Base-by-base conservation (phyloP, 2,113 vertebrate genomes). In the Clarias gariepinus region DNA sequence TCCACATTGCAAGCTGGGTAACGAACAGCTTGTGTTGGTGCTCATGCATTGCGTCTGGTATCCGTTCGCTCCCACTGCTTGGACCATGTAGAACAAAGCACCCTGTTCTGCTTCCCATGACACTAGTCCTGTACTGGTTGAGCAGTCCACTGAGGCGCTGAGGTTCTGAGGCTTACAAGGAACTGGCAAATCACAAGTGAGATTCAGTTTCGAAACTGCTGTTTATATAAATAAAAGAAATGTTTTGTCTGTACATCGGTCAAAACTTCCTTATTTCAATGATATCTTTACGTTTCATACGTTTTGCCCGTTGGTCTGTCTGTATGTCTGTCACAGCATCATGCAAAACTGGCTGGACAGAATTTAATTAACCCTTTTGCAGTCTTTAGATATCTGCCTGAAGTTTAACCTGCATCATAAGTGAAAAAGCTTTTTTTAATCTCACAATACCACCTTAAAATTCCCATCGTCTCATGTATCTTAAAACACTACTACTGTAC, bases 1-100 rank as follows among this genome's bases (percentile, higher is more conserved):
- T 57, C 95, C 95, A 21, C 95, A 96, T 15, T 93, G 90, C 91
- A 96, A 86, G 82, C 15, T 81, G 33, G 85, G 84, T 58, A 95
- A 89, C 52, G 84, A 52, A 80, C 95, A 96, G 63, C 83, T 91
- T 68, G 74, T 85, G 84, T 18, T 2, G 3, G 19, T 86, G 87
- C 88, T 94, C 82, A 41, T 9, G 60, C 95, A 96, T 25, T 81
- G 52, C 6, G 58, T 53, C 33, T 15, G 81, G 88, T 95, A 88
- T 28, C 95, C 95, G 13, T 94, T 85, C 0, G 89, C 88, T 41
- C 93, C 92, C 0, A 86, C 81, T 53, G 94, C 95, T n/a, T n/a
- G 69, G 33, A 95, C 93, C 16, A 25, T 7, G 86, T 95, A 95
- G 36, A 87, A 91, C n/a, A 87, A 78, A 57, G 87, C 90, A 0